These are phyloP conservation scores for Bubo bubo DNA, from an alignment of 2,113 vertebrate species.

Conservation along the genomic window DNA sequence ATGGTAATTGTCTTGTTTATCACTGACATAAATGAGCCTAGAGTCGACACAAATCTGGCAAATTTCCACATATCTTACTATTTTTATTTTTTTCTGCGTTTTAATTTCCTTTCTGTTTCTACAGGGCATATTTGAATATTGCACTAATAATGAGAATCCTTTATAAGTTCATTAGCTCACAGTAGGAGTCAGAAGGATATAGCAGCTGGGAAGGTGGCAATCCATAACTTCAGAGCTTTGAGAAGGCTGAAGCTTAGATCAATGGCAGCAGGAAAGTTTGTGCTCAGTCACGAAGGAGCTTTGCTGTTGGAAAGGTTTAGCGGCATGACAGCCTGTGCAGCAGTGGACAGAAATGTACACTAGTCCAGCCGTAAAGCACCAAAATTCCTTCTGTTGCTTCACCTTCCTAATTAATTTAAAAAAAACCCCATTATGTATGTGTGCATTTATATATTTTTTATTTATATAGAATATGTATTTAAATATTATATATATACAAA, in stretches of 20 bases:
- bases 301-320: background rate
- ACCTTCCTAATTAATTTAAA: background rate
- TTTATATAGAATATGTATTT: background rate
- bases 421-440: background rate
- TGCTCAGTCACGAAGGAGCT: background rate
- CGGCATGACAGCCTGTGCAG: background rate
- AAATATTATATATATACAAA: background rate
- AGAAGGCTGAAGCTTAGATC: background rate
- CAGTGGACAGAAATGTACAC: background rate
- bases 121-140: background rate
- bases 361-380: background rate
- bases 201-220: background rate
- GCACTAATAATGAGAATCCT: background rate
- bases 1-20: conserved; percentile 17
- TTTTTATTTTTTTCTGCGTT: conserved; percentile 1
- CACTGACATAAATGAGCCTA: background rate
- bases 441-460: background rate
- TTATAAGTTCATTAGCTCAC: conserved; percentile 5
- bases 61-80: background rate
- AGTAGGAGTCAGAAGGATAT: background rate
- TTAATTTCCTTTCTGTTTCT: conserved; percentile 39
- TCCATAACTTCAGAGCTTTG: background rate
- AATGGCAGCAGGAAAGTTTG: background rate
- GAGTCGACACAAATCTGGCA: background rate
- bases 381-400: background rate